Evolutionary conservation across 2,113 vertebrate genomes (phyloP).

Genomic region (Spermophilus dauricus): DNA sequence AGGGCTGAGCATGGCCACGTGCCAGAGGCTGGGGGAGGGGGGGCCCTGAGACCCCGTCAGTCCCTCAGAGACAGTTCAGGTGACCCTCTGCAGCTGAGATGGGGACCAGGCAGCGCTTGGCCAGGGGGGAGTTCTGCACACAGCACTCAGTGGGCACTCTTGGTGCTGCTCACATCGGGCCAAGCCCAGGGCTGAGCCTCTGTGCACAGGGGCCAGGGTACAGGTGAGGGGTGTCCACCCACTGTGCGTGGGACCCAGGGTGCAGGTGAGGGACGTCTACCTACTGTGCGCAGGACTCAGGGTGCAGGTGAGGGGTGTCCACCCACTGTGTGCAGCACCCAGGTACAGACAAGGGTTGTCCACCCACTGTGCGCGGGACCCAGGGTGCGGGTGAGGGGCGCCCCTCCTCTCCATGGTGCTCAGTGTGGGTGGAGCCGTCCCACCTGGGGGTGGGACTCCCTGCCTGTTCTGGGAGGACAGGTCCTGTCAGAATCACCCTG

Average conservation of each 20-base stretch:
- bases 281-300: no score
- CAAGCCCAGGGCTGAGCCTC: not conserved
- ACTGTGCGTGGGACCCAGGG: no score
- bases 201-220: no score
- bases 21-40: not conserved
- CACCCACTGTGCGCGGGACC: not conserved
- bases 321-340: no score
- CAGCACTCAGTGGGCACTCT: not conserved
- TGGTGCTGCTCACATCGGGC: rapidly evolving
- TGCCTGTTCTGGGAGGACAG: not conserved
- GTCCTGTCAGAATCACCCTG: not conserved
- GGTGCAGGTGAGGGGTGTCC: no score
- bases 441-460: not conserved
- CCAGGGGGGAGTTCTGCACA: not conserved
- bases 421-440: no score
- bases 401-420: not conserved
- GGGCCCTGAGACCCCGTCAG: not conserved
- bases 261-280: no score
- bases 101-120: not conserved
- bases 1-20: rapidly evolving
- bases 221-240: no score
- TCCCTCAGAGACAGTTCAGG: no score
- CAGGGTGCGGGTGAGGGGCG: not conserved
- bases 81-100: rapidly evolving
- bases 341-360: no score